A percentile compares a stretch with the other conserved stretches of the same genome.
Conservation (phyloP, 2,113 vertebrate species). For the Ceyx melanurus region DNA sequence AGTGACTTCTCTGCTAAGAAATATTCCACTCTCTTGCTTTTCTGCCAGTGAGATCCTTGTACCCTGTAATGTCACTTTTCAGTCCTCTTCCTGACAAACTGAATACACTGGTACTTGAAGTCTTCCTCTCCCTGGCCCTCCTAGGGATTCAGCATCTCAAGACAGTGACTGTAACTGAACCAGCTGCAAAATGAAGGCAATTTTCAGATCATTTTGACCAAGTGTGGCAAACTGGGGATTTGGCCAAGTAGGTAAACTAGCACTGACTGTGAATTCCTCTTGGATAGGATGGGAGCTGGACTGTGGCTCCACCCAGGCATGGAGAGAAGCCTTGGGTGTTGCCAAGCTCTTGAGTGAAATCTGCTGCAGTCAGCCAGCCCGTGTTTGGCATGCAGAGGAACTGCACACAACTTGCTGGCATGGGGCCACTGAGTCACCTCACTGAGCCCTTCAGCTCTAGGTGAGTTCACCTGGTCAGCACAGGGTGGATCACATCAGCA, state of each 20-base stretch:
- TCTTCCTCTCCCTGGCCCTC: not conserved
- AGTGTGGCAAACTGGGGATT: not conserved
- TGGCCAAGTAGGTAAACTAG: not conserved
- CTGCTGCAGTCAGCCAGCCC: conserved; percentile 58
- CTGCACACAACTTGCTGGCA: conserved; percentile 63
- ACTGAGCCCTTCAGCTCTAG: conserved; percentile 60
- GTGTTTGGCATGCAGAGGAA: conserved; percentile 55
- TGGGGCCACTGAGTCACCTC: conserved; percentile 72
- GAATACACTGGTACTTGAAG: not conserved
- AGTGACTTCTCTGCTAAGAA: not conserved
- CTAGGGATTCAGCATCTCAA: not conserved
- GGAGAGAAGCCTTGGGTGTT: not conserved
- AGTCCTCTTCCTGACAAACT: not conserved
- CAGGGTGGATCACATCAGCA: conserved; percentile 43
- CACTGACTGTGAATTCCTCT: not conserved
- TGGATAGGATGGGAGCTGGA: not conserved
- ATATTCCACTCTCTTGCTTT: not conserved
- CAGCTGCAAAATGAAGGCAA: not conserved
- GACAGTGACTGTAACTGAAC: not conserved
- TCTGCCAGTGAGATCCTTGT: not conserved
- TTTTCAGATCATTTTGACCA: not conserved
- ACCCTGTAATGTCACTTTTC: not conserved
- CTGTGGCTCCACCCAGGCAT: not conserved
- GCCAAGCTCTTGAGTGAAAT: conserved; percentile 36
- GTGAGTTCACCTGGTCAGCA: conserved; percentile 64